These are phyloP conservation scores for Lepus townsendii DNA, from an alignment of 2,797 vertebrate species.

Conservation along the genomic window DNA sequence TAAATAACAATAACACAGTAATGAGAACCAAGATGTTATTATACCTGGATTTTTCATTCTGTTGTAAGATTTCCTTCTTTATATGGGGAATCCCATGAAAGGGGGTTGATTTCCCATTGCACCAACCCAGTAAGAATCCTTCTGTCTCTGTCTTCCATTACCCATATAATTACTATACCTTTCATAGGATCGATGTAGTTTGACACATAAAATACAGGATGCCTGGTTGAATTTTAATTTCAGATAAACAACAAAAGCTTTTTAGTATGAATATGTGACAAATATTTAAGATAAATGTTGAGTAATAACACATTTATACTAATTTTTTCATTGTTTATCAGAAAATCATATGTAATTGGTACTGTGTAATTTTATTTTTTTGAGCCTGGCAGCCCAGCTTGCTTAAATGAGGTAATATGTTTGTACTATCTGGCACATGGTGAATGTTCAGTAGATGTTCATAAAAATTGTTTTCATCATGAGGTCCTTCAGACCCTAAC, in stretches of 20 bases:
- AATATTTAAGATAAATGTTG: constrained; percentile 8
- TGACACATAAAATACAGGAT: constrained; percentile 25
- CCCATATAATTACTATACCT: background rate
- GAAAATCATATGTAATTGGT: constrained; percentile 54
- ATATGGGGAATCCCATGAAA: background rate
- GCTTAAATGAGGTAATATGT: constrained; percentile 22
- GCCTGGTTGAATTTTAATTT: constrained; percentile 15
- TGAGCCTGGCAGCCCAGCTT: background rate
- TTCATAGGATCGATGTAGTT: background rate
- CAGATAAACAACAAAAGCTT: background rate
- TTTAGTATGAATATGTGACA: background rate
- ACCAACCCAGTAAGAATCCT: background rate
- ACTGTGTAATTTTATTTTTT: constrained; percentile 63
- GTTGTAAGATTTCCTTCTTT: constrained; percentile 3
- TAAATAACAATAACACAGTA: constrained; percentile 6
- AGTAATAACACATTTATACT: constrained; percentile 23
- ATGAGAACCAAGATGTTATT: constrained; percentile 27
- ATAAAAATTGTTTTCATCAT: constrained; percentile 58
- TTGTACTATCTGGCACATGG: background rate
- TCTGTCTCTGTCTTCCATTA: background rate
- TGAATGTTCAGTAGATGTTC: constrained; percentile 29
- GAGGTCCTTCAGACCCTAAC: background rate
- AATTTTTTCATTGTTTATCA: constrained; percentile 30
- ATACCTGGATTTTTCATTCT: constrained; percentile 33
- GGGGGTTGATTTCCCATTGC: background rate